Conservation (phyloP, 2,113 vertebrate species). For the Tragelaphus buxtoni region DNA sequence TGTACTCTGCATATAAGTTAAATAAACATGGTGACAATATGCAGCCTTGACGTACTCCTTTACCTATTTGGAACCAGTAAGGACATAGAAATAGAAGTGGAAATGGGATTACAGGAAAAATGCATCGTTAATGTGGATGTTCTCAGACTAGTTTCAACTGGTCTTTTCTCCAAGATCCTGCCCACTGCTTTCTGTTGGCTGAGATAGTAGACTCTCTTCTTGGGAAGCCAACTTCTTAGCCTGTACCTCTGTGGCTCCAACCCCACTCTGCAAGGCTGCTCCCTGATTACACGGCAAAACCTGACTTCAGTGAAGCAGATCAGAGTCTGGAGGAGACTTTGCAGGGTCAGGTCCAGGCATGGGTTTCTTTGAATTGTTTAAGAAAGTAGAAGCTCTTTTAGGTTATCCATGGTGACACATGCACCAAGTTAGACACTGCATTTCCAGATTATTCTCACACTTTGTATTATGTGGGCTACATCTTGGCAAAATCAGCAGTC, state of each 20-base stretch:
- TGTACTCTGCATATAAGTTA: no score
- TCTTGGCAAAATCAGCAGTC: background rate
- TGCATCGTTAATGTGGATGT: background rate
- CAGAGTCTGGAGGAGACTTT: background rate
- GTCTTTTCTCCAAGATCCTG: background rate
- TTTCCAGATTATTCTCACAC: background rate
- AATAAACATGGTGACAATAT: no score
- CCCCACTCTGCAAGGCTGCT: background rate
- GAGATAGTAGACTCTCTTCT: background rate
- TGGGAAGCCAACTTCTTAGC: background rate
- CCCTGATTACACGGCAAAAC: background rate
- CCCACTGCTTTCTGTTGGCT: background rate
- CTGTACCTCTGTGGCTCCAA: accelerated
- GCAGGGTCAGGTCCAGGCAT: background rate
- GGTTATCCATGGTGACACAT: background rate
- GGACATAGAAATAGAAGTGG: background rate
- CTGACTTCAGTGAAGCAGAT: background rate
- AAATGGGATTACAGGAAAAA: background rate
- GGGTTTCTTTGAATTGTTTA: background rate
- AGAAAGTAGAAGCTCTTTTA: background rate
- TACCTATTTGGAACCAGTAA: no score
- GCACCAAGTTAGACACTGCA: background rate
- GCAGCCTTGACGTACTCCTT: no score
- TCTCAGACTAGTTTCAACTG: background rate
- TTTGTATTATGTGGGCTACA: background rate